Evolutionary conservation across 2,888 invertebrate genomes (phyloP), one percentile per base, ranked within the genome.

Genomic region (Synergus laeviventris): DNA sequence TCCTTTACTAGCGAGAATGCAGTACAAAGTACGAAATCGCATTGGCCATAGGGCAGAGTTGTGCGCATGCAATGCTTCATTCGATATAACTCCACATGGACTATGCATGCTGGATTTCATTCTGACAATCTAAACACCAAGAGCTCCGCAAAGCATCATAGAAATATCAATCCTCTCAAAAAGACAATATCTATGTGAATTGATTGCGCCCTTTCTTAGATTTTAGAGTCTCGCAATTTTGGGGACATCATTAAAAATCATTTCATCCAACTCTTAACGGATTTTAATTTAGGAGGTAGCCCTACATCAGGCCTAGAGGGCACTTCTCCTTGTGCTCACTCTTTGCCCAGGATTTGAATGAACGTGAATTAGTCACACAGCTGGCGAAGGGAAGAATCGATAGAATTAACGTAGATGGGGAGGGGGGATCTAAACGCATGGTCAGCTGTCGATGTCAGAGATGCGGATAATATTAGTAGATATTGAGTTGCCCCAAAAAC

Each of bases 1-100:
- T 79, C 83, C 83, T 83, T 81, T 80, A 79, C 78, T 77, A 76
- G 79, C 79, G 78, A 80, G 81, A 80, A 81, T 83, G 83, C 83
- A 81, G 79, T 75, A 80, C 81, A 79, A 62, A 36, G 16, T 12
- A 12, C 39, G 38, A 24, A 64, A 64, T 39, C 64, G 21, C 18
- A 16, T 49, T 49, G n/a, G 45, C 45, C 16, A 49, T 16, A 16
- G n/a, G 18, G 11, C 39, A 39, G 62, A 8, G n/a, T 62, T 9
- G 9, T 18, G 39, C 36, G n/a, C 62, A 38, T 2, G 39, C 12
- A 39, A n/a, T n/a, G 16, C 38, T 38, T 62, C n/a, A 38, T 39
- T 62, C 62, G 59, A 2, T 1, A 59, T 59, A 59, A 21, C 59
- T 59, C 11, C 14, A 21, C 24, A 59, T 24, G 24, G 1, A 12